A percentile compares a stretch with the other conserved stretches of the same genome.
phyloP scores from a whole-genome alignment of 1,140 invertebrate genomes.

The Ladona fulva region DNA sequence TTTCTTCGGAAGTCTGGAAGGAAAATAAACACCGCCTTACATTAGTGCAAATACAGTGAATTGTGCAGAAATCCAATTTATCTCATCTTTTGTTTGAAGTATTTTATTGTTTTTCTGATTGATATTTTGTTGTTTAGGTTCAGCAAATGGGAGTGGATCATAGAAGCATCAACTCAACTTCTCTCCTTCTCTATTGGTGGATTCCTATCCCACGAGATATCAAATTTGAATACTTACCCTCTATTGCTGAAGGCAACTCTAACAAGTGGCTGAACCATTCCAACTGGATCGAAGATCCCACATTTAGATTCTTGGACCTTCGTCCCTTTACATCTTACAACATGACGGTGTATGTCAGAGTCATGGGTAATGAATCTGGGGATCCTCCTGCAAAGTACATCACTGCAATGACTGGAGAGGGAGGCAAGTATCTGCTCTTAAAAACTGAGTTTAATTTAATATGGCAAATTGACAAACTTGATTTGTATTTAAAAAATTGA shows the following conservation, averaged over 20 bases:
- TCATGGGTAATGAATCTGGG: slow-evolving; percentile 38
- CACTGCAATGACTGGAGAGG: slow-evolving; percentile 51
- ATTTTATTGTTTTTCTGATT: too few species aligned
- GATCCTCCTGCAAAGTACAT: slow-evolving; percentile 52
- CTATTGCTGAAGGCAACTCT: slow-evolving; percentile 36
- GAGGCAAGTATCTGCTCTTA: slow-evolving; percentile 45
- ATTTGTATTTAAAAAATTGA: too few species aligned
- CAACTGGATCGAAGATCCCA: slow-evolving; percentile 47
- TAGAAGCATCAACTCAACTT: slow-evolving; percentile 38
- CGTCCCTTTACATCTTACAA: slow-evolving; percentile 64
- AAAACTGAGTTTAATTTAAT: too few species aligned
- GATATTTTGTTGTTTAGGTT: slow-evolving; percentile 29
- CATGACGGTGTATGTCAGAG: slow-evolving; percentile 61
- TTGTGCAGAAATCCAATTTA: too few species aligned
- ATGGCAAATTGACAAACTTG: too few species aligned
- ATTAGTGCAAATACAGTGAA: too few species aligned
- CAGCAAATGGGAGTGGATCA: slow-evolving; percentile 44
- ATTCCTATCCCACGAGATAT: slow-evolving; percentile 33
- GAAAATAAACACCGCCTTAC: too few species aligned
- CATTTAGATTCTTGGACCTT: slow-evolving; percentile 46
- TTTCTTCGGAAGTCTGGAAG: too few species aligned
- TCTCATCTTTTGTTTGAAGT: too few species aligned
- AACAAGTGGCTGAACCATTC: slow-evolving; percentile 28
- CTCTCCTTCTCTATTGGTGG: slow-evolving; percentile 48
- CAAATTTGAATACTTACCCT: slow-evolving; percentile 51